These are phyloP conservation scores for Parazoanthus atlanticus DNA, from an alignment of 92 coral and sea anemone species.

Conservation along the genomic window DNA sequence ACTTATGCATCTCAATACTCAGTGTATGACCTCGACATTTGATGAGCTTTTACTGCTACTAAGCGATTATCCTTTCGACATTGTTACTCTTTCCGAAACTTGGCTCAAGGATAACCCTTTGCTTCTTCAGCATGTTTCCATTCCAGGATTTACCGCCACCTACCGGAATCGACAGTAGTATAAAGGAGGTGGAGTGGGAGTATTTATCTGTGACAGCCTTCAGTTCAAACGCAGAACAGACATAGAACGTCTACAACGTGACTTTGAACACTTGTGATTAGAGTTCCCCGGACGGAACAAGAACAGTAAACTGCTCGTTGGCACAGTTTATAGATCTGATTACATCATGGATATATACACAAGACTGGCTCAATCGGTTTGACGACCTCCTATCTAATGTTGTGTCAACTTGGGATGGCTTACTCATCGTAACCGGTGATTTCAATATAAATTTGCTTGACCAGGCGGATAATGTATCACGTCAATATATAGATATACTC, in stretches of 20 bases:
- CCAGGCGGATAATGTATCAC: neutral
- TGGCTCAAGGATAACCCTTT: constrained; percentile 8
- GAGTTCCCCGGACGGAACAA: neutral
- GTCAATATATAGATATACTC: neutral
- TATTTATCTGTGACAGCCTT: constrained; percentile 9
- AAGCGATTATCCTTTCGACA: constrained; percentile 29
- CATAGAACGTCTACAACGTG: constrained; percentile 34
- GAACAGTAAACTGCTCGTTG: constrained; percentile 19
- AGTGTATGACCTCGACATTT: constrained; percentile 36
- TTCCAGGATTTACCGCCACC: constrained; percentile 18
- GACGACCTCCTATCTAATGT: too few relatives aligned
- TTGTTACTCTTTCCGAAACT: too few relatives aligned
- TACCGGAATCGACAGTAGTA: constrained; percentile 33
- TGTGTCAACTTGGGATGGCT: neutral
- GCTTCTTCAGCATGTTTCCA: constrained; percentile 29
- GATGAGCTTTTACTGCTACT: constrained; percentile 25
- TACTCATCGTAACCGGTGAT: neutral
- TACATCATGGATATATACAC: too few relatives aligned
- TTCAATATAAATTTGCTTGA: neutral
- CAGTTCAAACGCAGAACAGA: constrained; percentile 36
- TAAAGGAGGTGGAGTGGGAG: constrained; percentile 28
- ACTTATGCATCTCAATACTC: constrained; percentile 35
- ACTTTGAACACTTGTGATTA: constrained; percentile 28
- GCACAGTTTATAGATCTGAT: neutral
- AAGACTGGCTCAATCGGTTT: too few relatives aligned